Conservation (phyloP, 2,888 invertebrate genomes). For the Drosophila buzzatii region DNA sequence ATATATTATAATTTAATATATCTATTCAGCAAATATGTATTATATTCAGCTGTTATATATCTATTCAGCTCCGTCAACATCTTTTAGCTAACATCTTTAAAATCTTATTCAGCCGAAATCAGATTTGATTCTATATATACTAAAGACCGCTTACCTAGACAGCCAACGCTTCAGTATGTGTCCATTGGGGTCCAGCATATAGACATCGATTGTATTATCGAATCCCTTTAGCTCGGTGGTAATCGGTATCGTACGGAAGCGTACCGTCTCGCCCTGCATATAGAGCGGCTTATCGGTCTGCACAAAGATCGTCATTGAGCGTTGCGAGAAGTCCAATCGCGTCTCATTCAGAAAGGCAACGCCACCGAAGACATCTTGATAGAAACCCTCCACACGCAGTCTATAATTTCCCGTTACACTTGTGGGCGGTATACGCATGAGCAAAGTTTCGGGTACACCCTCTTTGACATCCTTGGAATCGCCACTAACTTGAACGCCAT, state of each 20-base stretch:
- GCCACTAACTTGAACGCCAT: conserved; percentile 95
- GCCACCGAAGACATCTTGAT: conserved; percentile 90
- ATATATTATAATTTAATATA: too few species aligned
- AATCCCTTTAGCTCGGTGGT: conserved; percentile 96
- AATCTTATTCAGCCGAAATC: neutral
- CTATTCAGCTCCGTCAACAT: neutral
- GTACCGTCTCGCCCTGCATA: conserved; percentile 95
- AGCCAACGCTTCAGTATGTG: conserved; percentile 97
- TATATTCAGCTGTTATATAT: neutral
- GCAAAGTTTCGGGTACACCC: conserved; percentile 94
- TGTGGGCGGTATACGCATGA: conserved; percentile 95
- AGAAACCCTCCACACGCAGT: conserved; percentile 92
- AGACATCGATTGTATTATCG: conserved; percentile 96
- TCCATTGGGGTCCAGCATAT: conserved; percentile 94
- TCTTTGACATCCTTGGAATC: conserved; percentile 93
- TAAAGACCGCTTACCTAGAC: conserved; percentile 87
- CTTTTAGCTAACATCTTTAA: neutral
- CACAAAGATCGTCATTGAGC: conserved; percentile 97
- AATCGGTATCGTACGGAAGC: conserved; percentile 96
- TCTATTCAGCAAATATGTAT: neutral
- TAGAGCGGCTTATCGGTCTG: conserved; percentile 98
- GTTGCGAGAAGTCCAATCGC: conserved; percentile 92
- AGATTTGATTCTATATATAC: neutral
- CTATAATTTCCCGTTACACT: conserved; percentile 94
- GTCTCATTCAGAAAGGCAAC: conserved; percentile 96